phyloP scores from a whole-genome alignment of 2,797 vertebrate species.

The Graptemys geographica region DNA sequence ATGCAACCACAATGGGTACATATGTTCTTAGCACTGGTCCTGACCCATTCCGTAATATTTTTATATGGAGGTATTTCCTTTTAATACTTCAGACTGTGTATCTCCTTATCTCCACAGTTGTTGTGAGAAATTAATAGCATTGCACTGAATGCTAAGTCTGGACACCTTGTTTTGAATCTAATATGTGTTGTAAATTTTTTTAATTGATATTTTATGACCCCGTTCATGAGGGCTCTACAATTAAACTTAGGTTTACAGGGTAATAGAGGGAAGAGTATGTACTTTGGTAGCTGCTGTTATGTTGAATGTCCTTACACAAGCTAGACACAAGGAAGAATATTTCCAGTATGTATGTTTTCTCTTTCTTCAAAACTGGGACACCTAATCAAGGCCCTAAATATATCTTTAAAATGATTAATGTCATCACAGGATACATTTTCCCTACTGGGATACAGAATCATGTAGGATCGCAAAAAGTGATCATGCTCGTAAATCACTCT shows the following conservation, averaged over 20 bases:
- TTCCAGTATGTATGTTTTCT: background rate
- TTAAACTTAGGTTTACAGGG: background rate
- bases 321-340: background rate
- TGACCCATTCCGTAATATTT: accelerated
- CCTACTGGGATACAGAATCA: background rate
- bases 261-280: background rate
- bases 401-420: background rate
- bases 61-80: background rate
- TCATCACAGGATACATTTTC: background rate
- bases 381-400: background rate
- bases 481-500: background rate
- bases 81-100: background rate
- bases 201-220: background rate
- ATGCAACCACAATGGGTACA: background rate
- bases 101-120: background rate
- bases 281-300: background rate
- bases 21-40: background rate
- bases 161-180: background rate
- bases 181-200: accelerated
- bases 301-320: background rate
- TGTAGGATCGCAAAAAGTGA: background rate
- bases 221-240: background rate
- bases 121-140: background rate
- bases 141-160: background rate
- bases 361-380: background rate